Percentiles rank a stretch among this genome's conserved stretches.
phyloP scores from a whole-genome alignment of 2,113 vertebrate genomes.

The Pollimyrus isidori region DNA sequence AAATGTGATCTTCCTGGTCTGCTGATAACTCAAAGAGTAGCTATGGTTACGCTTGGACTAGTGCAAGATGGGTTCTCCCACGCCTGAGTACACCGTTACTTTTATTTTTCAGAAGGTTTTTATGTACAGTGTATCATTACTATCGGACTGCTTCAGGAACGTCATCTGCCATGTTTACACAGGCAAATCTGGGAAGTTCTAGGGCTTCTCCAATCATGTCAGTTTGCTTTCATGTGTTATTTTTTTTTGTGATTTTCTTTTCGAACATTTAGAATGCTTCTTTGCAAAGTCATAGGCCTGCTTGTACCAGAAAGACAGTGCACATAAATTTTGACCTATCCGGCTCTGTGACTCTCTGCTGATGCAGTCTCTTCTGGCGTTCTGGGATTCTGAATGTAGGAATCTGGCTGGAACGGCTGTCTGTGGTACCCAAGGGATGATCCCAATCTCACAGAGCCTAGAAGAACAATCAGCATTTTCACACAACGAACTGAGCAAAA shows the following conservation, averaged over 20 bases:
- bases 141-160: background rate
- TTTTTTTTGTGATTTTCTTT: background rate
- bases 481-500: background rate
- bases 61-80: no score
- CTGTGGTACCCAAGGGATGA: background rate
- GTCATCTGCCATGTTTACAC: background rate
- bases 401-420: background rate
- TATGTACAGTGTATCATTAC: background rate
- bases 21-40: background rate
- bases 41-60: background rate
- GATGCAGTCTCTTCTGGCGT: background rate
- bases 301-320: background rate
- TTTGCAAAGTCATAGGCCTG: background rate
- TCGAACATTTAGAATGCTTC: background rate
- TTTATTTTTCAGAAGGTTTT: background rate
- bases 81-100: background rate
- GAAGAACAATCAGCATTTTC: background rate
- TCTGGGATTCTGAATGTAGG: background rate
- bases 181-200: background rate
- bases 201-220: background rate
- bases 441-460: background rate
- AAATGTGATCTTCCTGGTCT: background rate
- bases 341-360: background rate
- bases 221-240: background rate
- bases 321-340: background rate